These are phyloP conservation scores for Polydrusus tereticollis DNA, from an alignment of 2,888 invertebrate genomes.

Conservation along the genomic window DNA sequence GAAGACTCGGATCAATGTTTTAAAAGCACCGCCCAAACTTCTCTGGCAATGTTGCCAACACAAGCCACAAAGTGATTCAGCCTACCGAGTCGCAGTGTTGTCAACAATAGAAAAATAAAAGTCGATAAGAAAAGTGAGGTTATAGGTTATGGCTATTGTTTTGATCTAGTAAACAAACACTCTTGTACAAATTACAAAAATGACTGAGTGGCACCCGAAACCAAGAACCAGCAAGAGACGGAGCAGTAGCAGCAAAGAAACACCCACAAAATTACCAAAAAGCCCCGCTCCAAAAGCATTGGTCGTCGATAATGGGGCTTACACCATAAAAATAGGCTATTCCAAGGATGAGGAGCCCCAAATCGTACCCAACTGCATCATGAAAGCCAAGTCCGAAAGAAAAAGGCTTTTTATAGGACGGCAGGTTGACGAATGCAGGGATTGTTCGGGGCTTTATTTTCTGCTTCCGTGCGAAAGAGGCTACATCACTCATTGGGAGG, in stretches of 20 bases:
- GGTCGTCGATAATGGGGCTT: conserved; percentile 86
- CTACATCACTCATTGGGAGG: conserved; percentile 95
- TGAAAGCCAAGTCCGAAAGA: conserved; percentile 97
- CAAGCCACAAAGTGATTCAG: no score
- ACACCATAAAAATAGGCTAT: conserved; percentile 88
- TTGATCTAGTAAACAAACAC: no score
- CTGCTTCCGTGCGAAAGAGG: conserved; percentile 96
- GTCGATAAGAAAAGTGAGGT: no score
- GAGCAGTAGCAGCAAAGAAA: conserved; percentile 22
- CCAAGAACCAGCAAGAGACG: conserved; percentile 34
- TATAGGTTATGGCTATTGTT: no score
- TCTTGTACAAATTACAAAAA: neutral
- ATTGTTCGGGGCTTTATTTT: conserved; percentile 94
- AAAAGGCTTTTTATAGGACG: conserved; percentile 93
- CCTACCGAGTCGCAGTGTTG: no score
- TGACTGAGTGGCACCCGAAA: conserved; percentile 35
- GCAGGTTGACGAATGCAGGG: conserved; percentile 96
- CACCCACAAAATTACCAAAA: conserved; percentile 20
- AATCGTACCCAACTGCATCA: conserved; percentile 93
- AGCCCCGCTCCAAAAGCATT: conserved; percentile 47
- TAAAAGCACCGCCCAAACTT: no score
- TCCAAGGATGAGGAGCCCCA: conserved; percentile 77
- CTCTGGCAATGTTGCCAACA: no score
- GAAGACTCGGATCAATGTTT: no score
- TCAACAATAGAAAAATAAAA: no score